These are phyloP conservation scores for Myotis vivesi DNA, from an alignment of 2,797 vertebrate genomes.

Conservation along the genomic window DNA sequence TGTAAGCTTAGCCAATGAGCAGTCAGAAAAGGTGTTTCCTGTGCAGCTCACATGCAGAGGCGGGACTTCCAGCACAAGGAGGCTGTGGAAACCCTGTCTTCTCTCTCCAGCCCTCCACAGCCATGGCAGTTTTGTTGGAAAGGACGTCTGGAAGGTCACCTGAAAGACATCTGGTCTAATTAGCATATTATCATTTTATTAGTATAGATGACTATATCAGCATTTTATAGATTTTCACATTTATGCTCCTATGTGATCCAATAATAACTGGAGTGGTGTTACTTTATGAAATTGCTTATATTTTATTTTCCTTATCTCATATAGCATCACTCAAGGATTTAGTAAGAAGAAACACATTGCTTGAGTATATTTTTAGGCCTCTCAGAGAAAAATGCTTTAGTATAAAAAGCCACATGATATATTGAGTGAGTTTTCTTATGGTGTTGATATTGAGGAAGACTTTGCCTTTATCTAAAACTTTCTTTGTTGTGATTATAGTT, in stretches of 20 bases:
- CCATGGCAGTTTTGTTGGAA: too few species aligned
- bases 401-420: background rate
- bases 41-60: too few species aligned
- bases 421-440: background rate
- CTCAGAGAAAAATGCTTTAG: background rate
- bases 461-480: background rate
- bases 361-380: background rate
- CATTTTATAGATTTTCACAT: background rate
- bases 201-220: background rate
- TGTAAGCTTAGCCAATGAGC: too few species aligned
- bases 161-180: too few species aligned
- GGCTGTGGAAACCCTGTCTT: too few species aligned
- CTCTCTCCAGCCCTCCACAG: too few species aligned
- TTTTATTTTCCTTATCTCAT: background rate
- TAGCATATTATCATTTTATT: too few species aligned
- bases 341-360: constrained; percentile 1
- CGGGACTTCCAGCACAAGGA: too few species aligned
- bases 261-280: background rate
- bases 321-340: background rate
- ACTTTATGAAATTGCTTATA: background rate
- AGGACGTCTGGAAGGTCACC: too few species aligned
- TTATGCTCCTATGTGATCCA: background rate
- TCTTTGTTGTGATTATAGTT: background rate
- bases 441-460: background rate
- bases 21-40: too few species aligned